Percentiles rank a stretch among this genome's conserved stretches.
Evolutionary conservation across 2,888 invertebrate genomes (phyloP).

Genomic region (Liodrosophila aerea): DNA sequence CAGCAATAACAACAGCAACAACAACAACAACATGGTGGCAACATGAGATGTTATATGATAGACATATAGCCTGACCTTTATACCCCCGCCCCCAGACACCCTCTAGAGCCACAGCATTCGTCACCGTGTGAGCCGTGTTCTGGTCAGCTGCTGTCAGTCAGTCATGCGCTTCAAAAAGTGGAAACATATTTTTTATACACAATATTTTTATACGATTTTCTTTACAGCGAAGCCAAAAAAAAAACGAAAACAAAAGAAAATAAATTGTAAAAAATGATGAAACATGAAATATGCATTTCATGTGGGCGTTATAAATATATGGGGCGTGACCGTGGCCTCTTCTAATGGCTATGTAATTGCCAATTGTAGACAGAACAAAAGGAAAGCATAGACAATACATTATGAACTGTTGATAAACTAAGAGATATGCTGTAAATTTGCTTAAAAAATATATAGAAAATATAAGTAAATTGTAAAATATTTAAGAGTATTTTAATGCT

Average conservation of each 20-base stretch:
- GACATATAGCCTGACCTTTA: conserved; percentile 9
- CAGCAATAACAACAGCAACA: conserved; percentile 23
- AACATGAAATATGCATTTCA: conserved; percentile 64
- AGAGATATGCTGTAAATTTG: too few relatives aligned
- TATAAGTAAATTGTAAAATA: too few relatives aligned
- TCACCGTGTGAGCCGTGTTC: conserved; percentile 35
- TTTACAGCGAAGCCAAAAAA: conserved; percentile 9
- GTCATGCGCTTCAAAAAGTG: conserved; percentile 30
- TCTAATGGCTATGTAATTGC: conserved; percentile 71
- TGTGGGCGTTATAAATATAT: conserved; percentile 31
- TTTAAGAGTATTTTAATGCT: too few relatives aligned
- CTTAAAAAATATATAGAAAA: too few relatives aligned
- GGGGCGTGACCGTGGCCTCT: conserved; percentile 32
- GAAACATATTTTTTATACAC: conserved; percentile 36
- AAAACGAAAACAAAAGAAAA: conserved; percentile 10
- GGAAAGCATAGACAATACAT: conserved; percentile 5
- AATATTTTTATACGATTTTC: conserved; percentile 20
- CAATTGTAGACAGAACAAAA: conserved; percentile 56
- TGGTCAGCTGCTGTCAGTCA: conserved; percentile 57
- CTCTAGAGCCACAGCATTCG: conserved; percentile 14
- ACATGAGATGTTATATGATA: conserved; percentile 42
- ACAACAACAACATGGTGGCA: conserved; percentile 45
- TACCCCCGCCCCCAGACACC: not conserved
- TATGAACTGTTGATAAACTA: not conserved
- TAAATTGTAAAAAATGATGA: conserved; percentile 28